A percentile compares a stretch with the other conserved stretches of the same genome.
Evolutionary conservation across 30 jellyfish, hydroid and myxozoan genomes (phyloP).

Genomic region (Hydractinia echinata): DNA sequence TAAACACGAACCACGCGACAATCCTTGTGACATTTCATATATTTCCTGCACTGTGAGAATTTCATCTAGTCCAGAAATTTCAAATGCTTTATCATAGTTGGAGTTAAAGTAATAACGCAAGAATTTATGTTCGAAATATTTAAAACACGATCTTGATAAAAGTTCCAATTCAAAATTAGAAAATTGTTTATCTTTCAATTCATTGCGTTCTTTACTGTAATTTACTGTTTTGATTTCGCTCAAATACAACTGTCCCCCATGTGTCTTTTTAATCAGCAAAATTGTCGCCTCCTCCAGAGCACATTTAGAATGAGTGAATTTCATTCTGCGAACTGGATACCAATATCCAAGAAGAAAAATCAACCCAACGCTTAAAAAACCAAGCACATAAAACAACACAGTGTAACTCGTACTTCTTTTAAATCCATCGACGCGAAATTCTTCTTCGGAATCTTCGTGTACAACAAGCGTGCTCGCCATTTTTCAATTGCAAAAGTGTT

Average conservation of each 20-base stretch:
- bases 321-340: slow-evolving; percentile 27
- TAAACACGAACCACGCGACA: not conserved
- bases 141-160: not conserved
- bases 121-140: slow-evolving; percentile 32
- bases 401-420: slow-evolving; percentile 12
- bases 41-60: not conserved
- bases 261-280: not conserved
- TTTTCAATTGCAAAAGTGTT: no score
- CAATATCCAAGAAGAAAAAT: slow-evolving; percentile 24
- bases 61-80: slow-evolving; percentile 22
- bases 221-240: slow-evolving; percentile 2
- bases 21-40: slow-evolving; percentile 12
- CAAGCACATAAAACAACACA: not conserved
- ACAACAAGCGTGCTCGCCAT: not conserved
- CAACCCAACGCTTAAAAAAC: slow-evolving; percentile 32
- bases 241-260: slow-evolving; percentile 1
- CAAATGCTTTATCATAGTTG: not conserved
- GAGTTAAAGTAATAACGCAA: slow-evolving; percentile 27
- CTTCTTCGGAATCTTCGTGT: slow-evolving; percentile 36
- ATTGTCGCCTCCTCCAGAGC: slow-evolving; percentile 12
- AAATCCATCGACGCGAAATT: slow-evolving; percentile 28
- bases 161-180: slow-evolving; percentile 8
- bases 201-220: not conserved
- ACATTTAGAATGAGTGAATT: slow-evolving; percentile 27
- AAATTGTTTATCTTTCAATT: not conserved